Evolutionary conservation across 2,888 invertebrate genomes (phyloP), one percentile per base, ranked within the genome.

Genomic region (Drosophila subquinaria): DNA sequence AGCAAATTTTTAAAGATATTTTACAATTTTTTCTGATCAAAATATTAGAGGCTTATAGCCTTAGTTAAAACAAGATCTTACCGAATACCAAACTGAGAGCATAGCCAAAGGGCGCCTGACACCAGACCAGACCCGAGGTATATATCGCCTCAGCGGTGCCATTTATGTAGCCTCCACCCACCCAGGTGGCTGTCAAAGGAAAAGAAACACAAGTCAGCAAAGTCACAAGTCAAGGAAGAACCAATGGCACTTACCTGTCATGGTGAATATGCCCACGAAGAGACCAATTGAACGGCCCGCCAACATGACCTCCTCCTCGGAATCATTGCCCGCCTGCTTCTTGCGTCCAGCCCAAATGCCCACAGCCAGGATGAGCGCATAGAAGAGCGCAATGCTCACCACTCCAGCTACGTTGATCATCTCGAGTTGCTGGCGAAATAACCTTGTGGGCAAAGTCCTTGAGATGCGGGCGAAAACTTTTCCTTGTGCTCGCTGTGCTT

Each of bases 91-190:
- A 95, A 80, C 98, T 98, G 68, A 99, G 95, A 6, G 99, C 97
- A 93, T 99, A 99, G 66, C 99, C 99, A 93, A 99, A 97, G n/a
- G 99, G 99, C 60, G 99, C 99, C 94, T 99, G 98, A 93, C 99
- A 99, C 98, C 98, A 99, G 47, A 98, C 95, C 90, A 99, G 94
- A 1, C 98, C 98, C 71, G 95, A 95, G 43, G 97, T 97, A 94
- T 97, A 99, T 89, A 99, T 97, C 51, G 97, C 97, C 94, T 99
- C 99, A 30, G 99, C 98, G 17, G 99, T 99, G 75, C 99, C 99
- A 93, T 99, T 99, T 93, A 99, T 99, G 94, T 99, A 99, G 56
- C 99, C 99, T 47, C 99, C 99, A 73, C 99, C 99, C 59, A 99
- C 99, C 99, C 99, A 99, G 15, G 99, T 99, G 51, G 99, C 99